Percentiles rank a stretch among this genome's conserved stretches.
Evolutionary conservation across 2,113 vertebrate species (phyloP).

Genomic region (Glareola pratincola): DNA sequence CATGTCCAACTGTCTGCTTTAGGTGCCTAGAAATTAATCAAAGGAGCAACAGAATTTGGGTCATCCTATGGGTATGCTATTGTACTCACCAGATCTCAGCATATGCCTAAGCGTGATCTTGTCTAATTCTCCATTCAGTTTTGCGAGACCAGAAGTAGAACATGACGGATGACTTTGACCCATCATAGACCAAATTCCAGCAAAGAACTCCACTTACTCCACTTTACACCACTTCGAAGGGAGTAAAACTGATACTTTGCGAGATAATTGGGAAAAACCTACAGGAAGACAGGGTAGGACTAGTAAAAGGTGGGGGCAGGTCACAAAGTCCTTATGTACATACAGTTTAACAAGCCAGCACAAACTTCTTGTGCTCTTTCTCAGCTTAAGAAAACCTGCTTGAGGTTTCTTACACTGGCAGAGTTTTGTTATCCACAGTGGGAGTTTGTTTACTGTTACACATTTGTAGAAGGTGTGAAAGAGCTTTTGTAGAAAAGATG

Average conservation of each 20-base stretch:
- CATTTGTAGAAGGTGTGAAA: conserved; percentile 55
- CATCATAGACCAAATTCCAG: not conserved
- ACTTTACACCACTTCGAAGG: not conserved
- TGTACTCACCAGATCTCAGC: not conserved
- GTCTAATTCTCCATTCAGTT: not conserved
- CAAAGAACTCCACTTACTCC: not conserved
- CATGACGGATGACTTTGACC: not conserved
- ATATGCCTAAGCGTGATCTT: not conserved
- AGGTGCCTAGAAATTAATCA: not conserved
- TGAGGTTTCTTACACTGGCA: not conserved
- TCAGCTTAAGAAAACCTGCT: not conserved
- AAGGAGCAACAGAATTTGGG: not conserved
- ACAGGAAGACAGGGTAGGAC: not conserved
- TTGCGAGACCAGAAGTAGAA: not conserved
- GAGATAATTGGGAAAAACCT: not conserved
- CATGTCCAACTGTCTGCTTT: not conserved
- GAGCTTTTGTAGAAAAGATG: conserved; percentile 46
- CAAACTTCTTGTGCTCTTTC: not conserved
- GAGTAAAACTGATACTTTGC: not conserved
- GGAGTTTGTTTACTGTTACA: conserved; percentile 61
- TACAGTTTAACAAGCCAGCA: not conserved
- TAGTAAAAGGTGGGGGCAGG: not conserved
- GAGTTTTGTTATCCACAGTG: not conserved
- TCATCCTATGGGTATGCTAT: not conserved
- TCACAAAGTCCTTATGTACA: not conserved